A percentile compares a stretch with the other conserved stretches of the same genome.
These are phyloP conservation scores for Heliconius melpomene DNA, from an alignment of 1,140 invertebrate species.

Conservation along the genomic window DNA sequence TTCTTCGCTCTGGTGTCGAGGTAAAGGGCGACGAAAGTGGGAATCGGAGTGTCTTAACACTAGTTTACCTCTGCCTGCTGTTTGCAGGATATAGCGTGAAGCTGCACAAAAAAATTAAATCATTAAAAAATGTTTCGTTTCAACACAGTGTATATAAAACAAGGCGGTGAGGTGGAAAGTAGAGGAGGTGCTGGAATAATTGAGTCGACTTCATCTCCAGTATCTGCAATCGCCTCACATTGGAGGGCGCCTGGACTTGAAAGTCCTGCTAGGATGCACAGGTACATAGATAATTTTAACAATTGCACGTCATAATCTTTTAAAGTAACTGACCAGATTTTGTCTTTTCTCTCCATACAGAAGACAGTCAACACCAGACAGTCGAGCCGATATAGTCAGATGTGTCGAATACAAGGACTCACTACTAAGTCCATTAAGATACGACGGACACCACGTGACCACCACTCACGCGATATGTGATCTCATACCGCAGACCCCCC, in stretches of 20 bases:
- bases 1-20: too few relatives aligned
- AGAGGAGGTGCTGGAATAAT: constrained; percentile 60
- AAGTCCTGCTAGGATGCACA: constrained; percentile 57
- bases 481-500: constrained; percentile 60
- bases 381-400: constrained; percentile 76
- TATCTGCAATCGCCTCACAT: constrained; percentile 63
- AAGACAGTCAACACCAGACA: constrained; percentile 67
- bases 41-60: too few relatives aligned
- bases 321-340: too few relatives aligned
- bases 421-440: constrained; percentile 56
- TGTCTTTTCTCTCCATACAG: constrained; percentile 40
- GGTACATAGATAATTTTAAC: constrained; percentile 38
- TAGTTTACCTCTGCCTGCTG: too few relatives aligned
- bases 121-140: background rate
- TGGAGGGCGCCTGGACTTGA: constrained; percentile 68
- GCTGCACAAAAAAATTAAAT: background rate
- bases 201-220: constrained; percentile 60
- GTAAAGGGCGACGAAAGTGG: too few relatives aligned
- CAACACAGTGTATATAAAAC: constrained; percentile 74
- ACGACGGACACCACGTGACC: constrained; percentile 50
- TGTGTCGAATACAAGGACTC: constrained; percentile 75
- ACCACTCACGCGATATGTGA: constrained; percentile 72
- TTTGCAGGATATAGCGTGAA: too few relatives aligned
- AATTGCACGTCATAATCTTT: background rate
- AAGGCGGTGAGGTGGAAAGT: constrained; percentile 75